Evolutionary conservation across 2,888 invertebrate genomes (phyloP), one percentile per base, ranked within the genome.

Genomic region (Agonopterix subpropinquella): DNA sequence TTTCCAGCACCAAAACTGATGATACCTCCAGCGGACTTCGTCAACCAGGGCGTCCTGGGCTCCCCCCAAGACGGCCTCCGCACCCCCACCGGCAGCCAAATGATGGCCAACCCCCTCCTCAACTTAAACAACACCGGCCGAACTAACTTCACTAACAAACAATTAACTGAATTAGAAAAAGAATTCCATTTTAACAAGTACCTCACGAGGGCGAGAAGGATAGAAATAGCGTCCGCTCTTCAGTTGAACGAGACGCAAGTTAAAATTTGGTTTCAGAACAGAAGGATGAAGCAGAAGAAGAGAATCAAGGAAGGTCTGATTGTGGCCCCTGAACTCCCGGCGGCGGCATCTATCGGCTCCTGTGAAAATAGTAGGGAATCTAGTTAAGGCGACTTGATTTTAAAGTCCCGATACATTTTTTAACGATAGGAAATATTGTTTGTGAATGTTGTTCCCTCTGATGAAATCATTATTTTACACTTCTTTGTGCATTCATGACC

Each of bases 181-280:
- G 99, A 99, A 83, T 99, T 99, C 89, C 99, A 99, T 82, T 99
- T 98, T 88, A 98, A 98, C 90, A 98, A 98, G 87, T 99, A 99
- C 89, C 92, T 99, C 70, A 99, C 99, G 41, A 90, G 99, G 62
- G 98, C 98, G 41, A 90, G 99, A 59, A 91, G 99, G 65, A 98
- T 99, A 77, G 99, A 99, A 86, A 99, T 99, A 61, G 99, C 99
- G 0, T 96, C 97, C 2, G 95, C 98, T 2, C 88, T 99, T 49
- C 97, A 98, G 72, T 92, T 99, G 47, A 99, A 98, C 83, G 99
- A 99, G 80, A 98, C 98, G 1, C 98, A 99, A 90, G 95, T 96
- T 37, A 98, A 98, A 85, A 98, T 98, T 62, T 98, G 98, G 98
- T 99, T 99, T 78, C 99, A 99, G 82, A 99, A 99, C 77, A 90